Evolutionary conservation across 2,888 invertebrate genomes (phyloP).

Genomic region (Helicoverpa assulta): DNA sequence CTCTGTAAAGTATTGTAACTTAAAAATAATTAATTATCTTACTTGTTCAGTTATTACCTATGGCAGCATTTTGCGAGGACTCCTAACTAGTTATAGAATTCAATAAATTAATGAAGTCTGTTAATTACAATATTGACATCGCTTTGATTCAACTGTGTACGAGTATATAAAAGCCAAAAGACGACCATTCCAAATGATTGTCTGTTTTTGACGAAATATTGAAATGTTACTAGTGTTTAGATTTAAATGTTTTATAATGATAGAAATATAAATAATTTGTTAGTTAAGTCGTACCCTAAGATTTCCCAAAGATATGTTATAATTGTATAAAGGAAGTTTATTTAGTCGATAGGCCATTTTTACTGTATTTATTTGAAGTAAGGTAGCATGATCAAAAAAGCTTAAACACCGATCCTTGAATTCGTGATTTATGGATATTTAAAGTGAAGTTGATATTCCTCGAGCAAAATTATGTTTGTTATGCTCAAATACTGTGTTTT

Average conservation of each 20-base stretch:
- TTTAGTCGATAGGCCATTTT: slow-evolving; percentile 38
- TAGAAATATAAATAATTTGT: slow-evolving; percentile 53
- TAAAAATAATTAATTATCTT: slow-evolving; percentile 25
- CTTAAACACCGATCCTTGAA: slow-evolving; percentile 5
- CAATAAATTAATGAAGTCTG: slow-evolving; percentile 31
- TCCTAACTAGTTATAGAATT: slow-evolving; percentile 36
- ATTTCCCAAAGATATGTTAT: slow-evolving; percentile 63
- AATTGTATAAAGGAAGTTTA: slow-evolving; percentile 45
- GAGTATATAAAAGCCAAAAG: slow-evolving; percentile 41
- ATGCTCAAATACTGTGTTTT: slow-evolving; percentile 24
- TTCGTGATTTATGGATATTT: not conserved
- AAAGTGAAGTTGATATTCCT: slow-evolving; percentile 2
- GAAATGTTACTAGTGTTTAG: slow-evolving; percentile 60
- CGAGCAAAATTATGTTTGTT: slow-evolving; percentile 17
- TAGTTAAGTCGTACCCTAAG: slow-evolving; percentile 54
- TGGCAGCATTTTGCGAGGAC: slow-evolving; percentile 58
- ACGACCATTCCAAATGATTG: slow-evolving; percentile 66
- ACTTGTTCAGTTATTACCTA: slow-evolving; percentile 14
- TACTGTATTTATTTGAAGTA: slow-evolving; percentile 34
- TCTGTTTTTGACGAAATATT: slow-evolving; percentile 61
- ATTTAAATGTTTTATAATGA: slow-evolving; percentile 67
- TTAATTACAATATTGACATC: slow-evolving; percentile 43
- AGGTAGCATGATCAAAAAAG: slow-evolving; percentile 16
- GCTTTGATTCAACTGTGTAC: slow-evolving; percentile 50
- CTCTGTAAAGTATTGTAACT: slow-evolving; percentile 15